Conservation (phyloP, 2,888 invertebrate species). For the Cataglyphis cursor region DNA sequence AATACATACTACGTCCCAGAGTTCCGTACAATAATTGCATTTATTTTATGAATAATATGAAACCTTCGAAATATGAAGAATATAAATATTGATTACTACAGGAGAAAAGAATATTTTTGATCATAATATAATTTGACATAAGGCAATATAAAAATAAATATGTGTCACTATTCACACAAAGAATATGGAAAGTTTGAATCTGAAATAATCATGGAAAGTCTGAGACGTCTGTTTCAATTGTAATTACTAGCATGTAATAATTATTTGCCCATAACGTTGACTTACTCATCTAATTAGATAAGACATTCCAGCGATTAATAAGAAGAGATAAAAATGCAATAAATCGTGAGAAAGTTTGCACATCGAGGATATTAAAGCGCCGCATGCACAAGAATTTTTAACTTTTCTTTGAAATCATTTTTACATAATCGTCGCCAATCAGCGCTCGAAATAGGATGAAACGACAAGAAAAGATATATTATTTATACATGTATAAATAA, state of each 20-base stretch:
- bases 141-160: no score
- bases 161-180: background rate
- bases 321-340: constrained; percentile 47
- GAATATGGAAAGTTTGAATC: background rate
- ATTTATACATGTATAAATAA: background rate
- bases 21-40: constrained; percentile 11
- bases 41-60: background rate
- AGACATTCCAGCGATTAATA: background rate
- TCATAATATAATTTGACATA: background rate
- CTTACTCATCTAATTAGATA: background rate
- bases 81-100: background rate
- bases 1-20: background rate
- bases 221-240: background rate
- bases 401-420: constrained; percentile 69
- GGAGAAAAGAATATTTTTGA: background rate
- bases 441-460: constrained; percentile 44
- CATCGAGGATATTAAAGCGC: constrained; percentile 64
- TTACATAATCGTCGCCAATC: constrained; percentile 59
- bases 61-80: constrained; percentile 15
- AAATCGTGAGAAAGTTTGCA: constrained; percentile 59
- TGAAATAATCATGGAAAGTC: background rate
- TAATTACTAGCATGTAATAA: background rate
- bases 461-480: constrained; percentile 7
- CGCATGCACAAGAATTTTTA: constrained; percentile 49
- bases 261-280: background rate